Evolutionary conservation across 2,888 invertebrate genomes (phyloP).

Genomic region (Schrankia costaestrigalis): DNA sequence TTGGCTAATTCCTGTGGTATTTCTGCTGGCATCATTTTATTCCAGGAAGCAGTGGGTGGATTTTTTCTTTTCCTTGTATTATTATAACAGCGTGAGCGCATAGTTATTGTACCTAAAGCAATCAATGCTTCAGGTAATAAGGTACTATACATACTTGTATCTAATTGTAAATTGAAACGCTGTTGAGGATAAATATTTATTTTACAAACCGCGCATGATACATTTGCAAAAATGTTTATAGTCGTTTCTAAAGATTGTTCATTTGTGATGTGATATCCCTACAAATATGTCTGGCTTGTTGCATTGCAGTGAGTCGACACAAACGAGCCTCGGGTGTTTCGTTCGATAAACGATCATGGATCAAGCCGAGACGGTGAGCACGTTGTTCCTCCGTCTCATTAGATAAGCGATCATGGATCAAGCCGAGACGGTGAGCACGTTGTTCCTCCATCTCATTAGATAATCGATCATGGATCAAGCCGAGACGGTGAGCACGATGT

Average conservation of each 20-base stretch:
- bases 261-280: constrained; percentile 5
- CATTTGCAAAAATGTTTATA: constrained; percentile 8
- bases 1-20: constrained; percentile 17
- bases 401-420: constrained; percentile 2
- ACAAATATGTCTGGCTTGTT: constrained; percentile 10
- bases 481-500: constrained; percentile 3
- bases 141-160: not conserved
- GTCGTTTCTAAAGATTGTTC: constrained; percentile 8
- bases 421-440: not conserved
- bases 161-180: constrained; percentile 7
- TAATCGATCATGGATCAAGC: constrained; percentile 5
- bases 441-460: constrained; percentile 5
- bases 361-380: too few species aligned
- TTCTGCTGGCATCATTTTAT: constrained; percentile 18
- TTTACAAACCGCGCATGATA: constrained; percentile 11
- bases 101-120: constrained; percentile 10
- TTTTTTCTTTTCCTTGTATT: constrained; percentile 22
- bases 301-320: constrained; percentile 3
- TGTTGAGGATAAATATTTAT: constrained; percentile 13
- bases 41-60: constrained; percentile 22
- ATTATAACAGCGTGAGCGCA: constrained; percentile 18
- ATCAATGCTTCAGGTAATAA: constrained; percentile 14
- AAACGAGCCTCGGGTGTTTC: constrained; percentile 8
- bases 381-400: too few species aligned
- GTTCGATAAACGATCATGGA: constrained; percentile 4